phyloP scores from a whole-genome alignment of 2,888 invertebrate species.

The Sinhomidia bicolor region DNA sequence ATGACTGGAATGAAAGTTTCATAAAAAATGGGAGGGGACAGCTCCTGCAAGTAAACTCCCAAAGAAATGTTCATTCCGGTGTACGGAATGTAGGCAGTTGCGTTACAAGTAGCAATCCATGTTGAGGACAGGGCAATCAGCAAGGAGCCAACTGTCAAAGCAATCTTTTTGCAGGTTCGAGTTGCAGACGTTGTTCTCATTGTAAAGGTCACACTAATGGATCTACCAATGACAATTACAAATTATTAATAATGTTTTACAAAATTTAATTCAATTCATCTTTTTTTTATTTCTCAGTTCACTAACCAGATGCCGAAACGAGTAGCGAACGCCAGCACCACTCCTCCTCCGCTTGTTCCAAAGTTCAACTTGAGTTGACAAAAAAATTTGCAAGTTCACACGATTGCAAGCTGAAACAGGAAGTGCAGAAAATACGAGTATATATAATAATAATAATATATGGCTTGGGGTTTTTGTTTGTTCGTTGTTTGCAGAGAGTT shows the following conservation, averaged over 20 bases:
- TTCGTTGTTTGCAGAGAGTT: neutral
- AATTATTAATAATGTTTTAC: neutral
- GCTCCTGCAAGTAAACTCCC: slow-evolving; percentile 69
- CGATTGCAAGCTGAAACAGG: slow-evolving; percentile 7
- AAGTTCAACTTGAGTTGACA: neutral
- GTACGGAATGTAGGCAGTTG: neutral
- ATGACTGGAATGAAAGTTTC: slow-evolving; percentile 74
- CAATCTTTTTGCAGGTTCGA: too few species aligned
- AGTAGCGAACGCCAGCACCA: too few species aligned
- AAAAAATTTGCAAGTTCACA: slow-evolving; percentile 39
- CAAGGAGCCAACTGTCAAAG: too few species aligned
- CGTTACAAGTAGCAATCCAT: too few species aligned
- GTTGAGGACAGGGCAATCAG: too few species aligned
- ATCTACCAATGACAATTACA: too few species aligned
- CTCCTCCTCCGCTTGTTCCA: neutral
- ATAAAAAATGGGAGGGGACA: slow-evolving; percentile 72
- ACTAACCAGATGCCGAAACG: too few species aligned
- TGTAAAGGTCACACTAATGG: too few species aligned
- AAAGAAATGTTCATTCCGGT: slow-evolving; percentile 62
- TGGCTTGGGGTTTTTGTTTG: neutral
- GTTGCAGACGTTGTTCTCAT: too few species aligned
- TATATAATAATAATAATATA: neutral
- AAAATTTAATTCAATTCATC: neutral
- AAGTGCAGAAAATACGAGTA: slow-evolving; percentile 41
- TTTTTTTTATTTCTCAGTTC: too few species aligned